Conservation (phyloP, 2,797 vertebrate species). For the Fistularia commersonii region DNA sequence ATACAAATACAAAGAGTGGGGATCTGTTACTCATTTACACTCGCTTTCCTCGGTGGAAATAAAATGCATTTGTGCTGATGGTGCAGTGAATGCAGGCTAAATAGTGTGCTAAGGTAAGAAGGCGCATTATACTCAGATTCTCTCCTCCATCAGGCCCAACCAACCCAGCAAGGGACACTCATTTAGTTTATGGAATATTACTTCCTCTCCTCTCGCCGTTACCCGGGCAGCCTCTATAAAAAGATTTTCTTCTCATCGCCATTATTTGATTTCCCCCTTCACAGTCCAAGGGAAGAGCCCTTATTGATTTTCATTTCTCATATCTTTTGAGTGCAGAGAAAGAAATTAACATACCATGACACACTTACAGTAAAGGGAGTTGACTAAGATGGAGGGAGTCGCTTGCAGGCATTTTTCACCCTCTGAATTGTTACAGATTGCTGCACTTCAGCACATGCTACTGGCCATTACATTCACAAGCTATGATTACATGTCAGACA, state of each 20-base stretch:
- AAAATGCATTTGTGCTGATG: constrained; percentile 53
- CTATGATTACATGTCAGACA: too few species aligned
- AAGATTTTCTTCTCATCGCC: constrained; percentile 69
- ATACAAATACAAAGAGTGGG: constrained; percentile 20
- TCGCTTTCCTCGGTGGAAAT: constrained; percentile 40
- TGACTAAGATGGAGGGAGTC: constrained; percentile 4
- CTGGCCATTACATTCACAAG: too few species aligned
- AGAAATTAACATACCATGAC: constrained; percentile 58
- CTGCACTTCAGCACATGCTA: constrained; percentile 1
- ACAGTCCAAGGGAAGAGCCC: constrained; percentile 49
- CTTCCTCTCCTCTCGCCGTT: constrained; percentile 69
- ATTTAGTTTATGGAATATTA: constrained; percentile 79
- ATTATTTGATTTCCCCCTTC: constrained; percentile 57
- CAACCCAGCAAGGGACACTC: constrained; percentile 66
- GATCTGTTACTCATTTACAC: constrained; percentile 44
- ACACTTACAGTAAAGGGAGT: constrained; percentile 30
- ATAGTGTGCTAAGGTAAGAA: constrained; percentile 54
- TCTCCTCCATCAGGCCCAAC: constrained; percentile 66
- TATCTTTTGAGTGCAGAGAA: constrained; percentile 58
- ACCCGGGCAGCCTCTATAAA: constrained; percentile 78
- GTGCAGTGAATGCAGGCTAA: constrained; percentile 63
- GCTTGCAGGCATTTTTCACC: constrained; percentile 6
- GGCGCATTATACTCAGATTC: constrained; percentile 50
- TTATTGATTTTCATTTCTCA: constrained; percentile 75
- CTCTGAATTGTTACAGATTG: not conserved